Conservation (phyloP, 1,140 invertebrate genomes). For the Drosophila melanica region DNA sequence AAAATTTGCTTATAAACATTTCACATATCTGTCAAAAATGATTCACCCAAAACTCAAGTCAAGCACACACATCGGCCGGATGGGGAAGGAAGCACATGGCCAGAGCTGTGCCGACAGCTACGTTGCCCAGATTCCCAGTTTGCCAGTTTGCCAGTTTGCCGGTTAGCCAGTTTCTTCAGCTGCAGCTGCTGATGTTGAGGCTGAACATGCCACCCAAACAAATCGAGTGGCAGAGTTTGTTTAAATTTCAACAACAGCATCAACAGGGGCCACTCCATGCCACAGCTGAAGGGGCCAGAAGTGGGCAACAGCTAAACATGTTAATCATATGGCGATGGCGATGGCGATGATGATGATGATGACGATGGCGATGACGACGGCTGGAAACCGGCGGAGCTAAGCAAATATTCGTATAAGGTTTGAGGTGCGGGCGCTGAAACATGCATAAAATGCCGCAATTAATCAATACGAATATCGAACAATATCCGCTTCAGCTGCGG, state of each 20-base stretch:
- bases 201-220: constrained; percentile 67
- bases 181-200: constrained; percentile 44
- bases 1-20: constrained; percentile 68
- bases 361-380: constrained; percentile 23
- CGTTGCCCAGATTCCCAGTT: not conserved
- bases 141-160: not conserved
- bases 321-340: constrained; percentile 23
- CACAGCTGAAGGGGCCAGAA: not conserved
- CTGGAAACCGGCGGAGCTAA: not conserved
- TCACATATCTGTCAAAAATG: constrained; percentile 65
- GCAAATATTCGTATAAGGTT: not conserved
- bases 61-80: constrained; percentile 14
- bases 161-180: constrained; percentile 9
- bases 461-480: constrained; percentile 68
- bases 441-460: constrained; percentile 54
- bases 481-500: constrained; percentile 41
- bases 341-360: constrained; percentile 31
- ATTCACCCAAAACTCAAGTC: constrained; percentile 19
- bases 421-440: constrained; percentile 34
- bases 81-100: constrained; percentile 42
- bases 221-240: constrained; percentile 46
- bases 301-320: no score
- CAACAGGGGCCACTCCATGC: constrained; percentile 38
- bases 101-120: constrained; percentile 37
- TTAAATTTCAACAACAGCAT: constrained; percentile 68